Percentiles rank a stretch among this genome's conserved stretches.
phyloP scores from a whole-genome alignment of 2,113 vertebrate genomes.

The Tylochromis polylepis region DNA sequence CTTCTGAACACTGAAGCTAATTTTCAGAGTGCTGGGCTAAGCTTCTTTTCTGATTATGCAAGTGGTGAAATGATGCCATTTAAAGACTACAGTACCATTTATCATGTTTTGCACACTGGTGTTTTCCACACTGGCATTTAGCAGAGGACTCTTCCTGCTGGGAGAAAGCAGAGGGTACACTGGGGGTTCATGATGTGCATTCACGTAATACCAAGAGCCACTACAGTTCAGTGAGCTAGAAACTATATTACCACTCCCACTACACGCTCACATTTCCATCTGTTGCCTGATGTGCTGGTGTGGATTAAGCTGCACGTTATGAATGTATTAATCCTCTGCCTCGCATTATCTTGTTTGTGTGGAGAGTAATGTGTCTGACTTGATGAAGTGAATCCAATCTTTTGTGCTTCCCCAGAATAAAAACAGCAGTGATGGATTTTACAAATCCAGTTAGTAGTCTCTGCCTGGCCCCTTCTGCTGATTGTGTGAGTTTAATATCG shows the following conservation, averaged over 20 bases:
- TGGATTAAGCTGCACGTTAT: constrained; percentile 22
- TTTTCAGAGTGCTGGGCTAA: constrained; percentile 44
- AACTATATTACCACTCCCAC: constrained; percentile 22
- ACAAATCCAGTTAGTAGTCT: constrained; percentile 60
- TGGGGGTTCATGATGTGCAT: constrained; percentile 11
- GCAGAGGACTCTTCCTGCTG: not conserved
- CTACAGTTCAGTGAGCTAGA: constrained; percentile 45
- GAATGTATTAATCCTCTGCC: constrained; percentile 35
- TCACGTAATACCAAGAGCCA: constrained; percentile 1
- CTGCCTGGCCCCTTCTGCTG: constrained; percentile 22
- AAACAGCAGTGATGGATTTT: constrained; percentile 41
- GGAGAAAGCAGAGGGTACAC: not conserved
- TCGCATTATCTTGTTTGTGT: constrained; percentile 55
- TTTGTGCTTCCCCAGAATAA: constrained; percentile 38
- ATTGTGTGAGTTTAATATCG: constrained; percentile 31
- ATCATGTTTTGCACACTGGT: constrained; percentile 39
- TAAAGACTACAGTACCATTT: constrained; percentile 11
- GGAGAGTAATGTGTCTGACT: constrained; percentile 24
- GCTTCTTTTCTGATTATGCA: constrained; percentile 59
- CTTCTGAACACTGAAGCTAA: constrained; percentile 34
- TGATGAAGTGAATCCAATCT: constrained; percentile 52
- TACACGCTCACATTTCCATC: constrained; percentile 23
- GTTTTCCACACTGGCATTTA: not conserved
- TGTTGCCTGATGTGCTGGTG: constrained; percentile 5
- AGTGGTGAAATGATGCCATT: constrained; percentile 23